Conservation (phyloP, 2,113 vertebrate genomes). For the Kryptolebias marmoratus region DNA sequence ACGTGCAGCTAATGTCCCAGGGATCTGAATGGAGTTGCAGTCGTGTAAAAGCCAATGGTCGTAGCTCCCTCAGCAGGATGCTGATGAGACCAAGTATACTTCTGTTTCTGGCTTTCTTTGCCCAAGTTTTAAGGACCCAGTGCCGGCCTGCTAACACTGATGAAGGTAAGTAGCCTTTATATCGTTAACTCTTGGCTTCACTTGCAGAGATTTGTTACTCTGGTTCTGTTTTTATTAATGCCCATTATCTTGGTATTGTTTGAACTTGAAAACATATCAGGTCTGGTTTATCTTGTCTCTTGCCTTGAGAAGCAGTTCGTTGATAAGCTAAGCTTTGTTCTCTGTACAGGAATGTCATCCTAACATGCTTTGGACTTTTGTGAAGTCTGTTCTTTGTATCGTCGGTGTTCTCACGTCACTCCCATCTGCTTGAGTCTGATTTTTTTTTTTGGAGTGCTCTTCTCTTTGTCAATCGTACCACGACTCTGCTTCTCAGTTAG, state of each 20-base stretch:
- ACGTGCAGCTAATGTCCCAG: conserved; percentile 71
- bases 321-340: conserved; percentile 71
- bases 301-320: conserved; percentile 36
- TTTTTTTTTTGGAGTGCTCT: conserved; percentile 33
- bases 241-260: conserved; percentile 2
- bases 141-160: conserved; percentile 70
- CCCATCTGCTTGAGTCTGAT: conserved; percentile 43
- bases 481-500: not conserved
- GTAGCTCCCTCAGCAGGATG: conserved; percentile 78
- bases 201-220: not conserved
- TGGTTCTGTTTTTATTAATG: conserved; percentile 3
- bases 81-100: conserved; percentile 73
- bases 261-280: conserved; percentile 24
- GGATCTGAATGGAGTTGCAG: conserved; percentile 76
- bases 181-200: not conserved
- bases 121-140: conserved; percentile 66
- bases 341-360: conserved; percentile 62
- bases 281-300: conserved; percentile 47
- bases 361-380: conserved; percentile 56
- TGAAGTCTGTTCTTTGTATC: conserved; percentile 54
- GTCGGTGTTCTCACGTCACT: conserved; percentile 34
- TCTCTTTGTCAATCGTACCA: conserved; percentile 30
- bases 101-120: conserved; percentile 74
- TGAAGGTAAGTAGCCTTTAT: conserved; percentile 71
- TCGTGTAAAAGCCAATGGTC: conserved; percentile 60